A percentile compares a stretch with the other conserved stretches of the same genome.
phyloP scores from a whole-genome alignment of 2,113 vertebrate species.

The Hippocampus comes region DNA sequence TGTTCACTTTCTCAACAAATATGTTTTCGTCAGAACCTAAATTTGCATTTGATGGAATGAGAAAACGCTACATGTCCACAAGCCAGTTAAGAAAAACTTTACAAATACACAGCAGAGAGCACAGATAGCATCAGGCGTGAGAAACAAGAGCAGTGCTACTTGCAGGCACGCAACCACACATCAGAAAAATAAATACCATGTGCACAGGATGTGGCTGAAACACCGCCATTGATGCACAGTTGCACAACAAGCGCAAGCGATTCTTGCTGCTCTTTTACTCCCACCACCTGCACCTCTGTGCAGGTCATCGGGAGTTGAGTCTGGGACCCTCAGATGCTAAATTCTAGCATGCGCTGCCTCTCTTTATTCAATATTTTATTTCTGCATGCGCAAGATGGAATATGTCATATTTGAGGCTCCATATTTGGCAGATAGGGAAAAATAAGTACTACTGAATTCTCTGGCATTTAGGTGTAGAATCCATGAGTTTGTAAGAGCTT shows the following conservation, averaged over 20 bases:
- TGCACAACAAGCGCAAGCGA: not conserved
- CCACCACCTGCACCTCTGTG: not conserved
- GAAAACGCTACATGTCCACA: not conserved
- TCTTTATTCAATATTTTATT: not conserved
- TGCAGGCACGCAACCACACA: not conserved
- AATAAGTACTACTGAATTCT: not conserved
- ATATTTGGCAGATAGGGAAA: not conserved
- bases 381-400: not conserved
- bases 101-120: not conserved
- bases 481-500: not conserved
- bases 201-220: conserved; percentile 4
- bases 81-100: not conserved
- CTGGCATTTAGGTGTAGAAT: not conserved
- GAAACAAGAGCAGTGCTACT: not conserved
- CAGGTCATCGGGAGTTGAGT: not conserved
- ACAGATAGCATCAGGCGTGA: not conserved
- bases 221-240: not conserved
- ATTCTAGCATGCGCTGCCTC: not conserved
- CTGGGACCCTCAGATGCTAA: not conserved
- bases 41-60: not conserved
- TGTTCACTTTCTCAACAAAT: not conserved
- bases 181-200: not conserved
- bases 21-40: not conserved
- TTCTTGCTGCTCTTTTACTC: not conserved
- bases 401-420: not conserved